Base-by-base conservation (phyloP, 2,113 vertebrate genomes). In the Varanus salvator region DNA sequence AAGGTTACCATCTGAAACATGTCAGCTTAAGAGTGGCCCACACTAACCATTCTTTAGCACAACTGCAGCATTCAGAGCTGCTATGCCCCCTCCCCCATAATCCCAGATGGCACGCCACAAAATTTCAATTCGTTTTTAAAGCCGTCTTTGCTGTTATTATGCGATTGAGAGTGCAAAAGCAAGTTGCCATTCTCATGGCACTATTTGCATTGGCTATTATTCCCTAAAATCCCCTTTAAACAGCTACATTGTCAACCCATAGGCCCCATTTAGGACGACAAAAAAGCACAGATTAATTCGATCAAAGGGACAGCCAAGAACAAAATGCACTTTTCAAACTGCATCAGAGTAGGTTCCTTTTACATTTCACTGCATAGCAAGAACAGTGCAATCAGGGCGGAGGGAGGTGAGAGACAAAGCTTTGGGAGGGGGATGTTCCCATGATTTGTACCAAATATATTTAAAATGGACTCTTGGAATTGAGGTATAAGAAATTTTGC, bases 321-420 rank as follows among this genome's bases (percentile, higher is more conserved):
- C 97, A 97, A 98, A 98, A 98, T 97, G 97, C 97, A 98, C 97
- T 97, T 97, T 98, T 97, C 97, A 98, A 96, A 97, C 95, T 97
- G 97, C 97, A 97, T 98, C 96, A 97, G 97, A 96, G 97, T 96
- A 95, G 95, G 95, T 96, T 97, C 96, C 95, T 94, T 97, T 97
- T 97, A 97, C 95, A 97, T 96, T 97, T 95, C 9, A 0, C 94
- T 97, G 95, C 92, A 89, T 95, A 95, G 95, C 94, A 95, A 93
- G 96, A 93, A 94, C 93, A 85, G 85, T 81, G 93, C 89, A 94
- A 88, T 85, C 71, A 19, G 29, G 48, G 8, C 14, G 25, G 50
- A 91, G 85, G 86, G 87, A 95, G 2, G 1, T 17, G 92, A 94
- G 93, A 96, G 93, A 93, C 87, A 93, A 88, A 85, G 92, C 94